phyloP scores from a whole-genome alignment of 2,797 vertebrate species.

The Cyprinella venusta region DNA sequence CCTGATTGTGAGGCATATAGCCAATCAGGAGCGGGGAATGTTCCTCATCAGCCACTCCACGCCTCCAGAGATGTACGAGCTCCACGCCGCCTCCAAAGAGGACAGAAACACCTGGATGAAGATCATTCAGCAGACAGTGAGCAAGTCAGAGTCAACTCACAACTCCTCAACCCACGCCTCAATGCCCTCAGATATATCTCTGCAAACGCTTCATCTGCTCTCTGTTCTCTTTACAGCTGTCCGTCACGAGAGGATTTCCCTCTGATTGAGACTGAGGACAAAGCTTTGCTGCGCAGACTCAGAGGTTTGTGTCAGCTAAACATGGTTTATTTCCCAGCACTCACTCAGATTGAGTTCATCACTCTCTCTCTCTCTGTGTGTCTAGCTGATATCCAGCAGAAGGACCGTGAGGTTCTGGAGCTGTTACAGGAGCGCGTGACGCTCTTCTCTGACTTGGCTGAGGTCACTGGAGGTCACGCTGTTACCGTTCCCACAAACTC shows the following conservation, averaged over 20 bases:
- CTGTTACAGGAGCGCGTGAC: constrained; percentile 89
- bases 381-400: constrained; percentile 88
- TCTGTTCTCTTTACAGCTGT: constrained; percentile 75
- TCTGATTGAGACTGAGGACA: constrained; percentile 90
- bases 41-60: constrained; percentile 86
- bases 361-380: background rate
- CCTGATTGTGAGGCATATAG: constrained; percentile 90
- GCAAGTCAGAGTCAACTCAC: constrained; percentile 75
- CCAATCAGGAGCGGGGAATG: constrained; percentile 95
- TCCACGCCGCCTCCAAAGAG: constrained; percentile 84
- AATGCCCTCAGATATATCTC: background rate
- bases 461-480: constrained; percentile 75
- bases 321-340: background rate
- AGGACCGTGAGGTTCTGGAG: constrained; percentile 86
- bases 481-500: constrained; percentile 66
- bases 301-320: constrained; percentile 73
- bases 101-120: constrained; percentile 89
- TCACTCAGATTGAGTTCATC: background rate
- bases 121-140: constrained; percentile 84
- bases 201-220: background rate
- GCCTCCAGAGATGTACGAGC: constrained; percentile 93
- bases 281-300: constrained; percentile 83
- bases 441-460: constrained; percentile 85
- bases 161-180: background rate
- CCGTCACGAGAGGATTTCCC: constrained; percentile 90